Conservation (phyloP, 1,140 invertebrate genomes). For the Leptinotarsa texana region DNA sequence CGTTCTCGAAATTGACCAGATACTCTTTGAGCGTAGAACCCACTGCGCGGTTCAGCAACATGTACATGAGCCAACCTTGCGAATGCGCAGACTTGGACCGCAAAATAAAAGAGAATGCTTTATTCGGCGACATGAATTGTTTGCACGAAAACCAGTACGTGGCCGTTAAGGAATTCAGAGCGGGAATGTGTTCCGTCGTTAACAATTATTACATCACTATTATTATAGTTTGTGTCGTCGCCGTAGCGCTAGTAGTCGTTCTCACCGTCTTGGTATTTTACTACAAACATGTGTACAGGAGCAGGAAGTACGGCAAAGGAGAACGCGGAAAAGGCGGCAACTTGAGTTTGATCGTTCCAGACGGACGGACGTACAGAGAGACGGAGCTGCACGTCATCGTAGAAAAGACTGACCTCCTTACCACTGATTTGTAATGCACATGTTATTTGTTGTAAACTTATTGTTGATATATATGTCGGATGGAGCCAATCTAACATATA, state of each 20-base stretch:
- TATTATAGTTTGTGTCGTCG: slow-evolving; percentile 43
- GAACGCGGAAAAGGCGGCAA: slow-evolving; percentile 51
- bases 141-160: slow-evolving; percentile 38
- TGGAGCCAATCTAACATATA: too few species aligned
- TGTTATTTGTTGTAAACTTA: background rate
- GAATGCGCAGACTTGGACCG: slow-evolving; percentile 60
- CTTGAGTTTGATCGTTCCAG: slow-evolving; percentile 72
- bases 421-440: slow-evolving; percentile 69
- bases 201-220: slow-evolving; percentile 43
- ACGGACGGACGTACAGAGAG: slow-evolving; percentile 78
- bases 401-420: slow-evolving; percentile 77
- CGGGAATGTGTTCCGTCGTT: slow-evolving; percentile 44
- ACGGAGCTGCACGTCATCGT: slow-evolving; percentile 83
- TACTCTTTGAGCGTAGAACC: slow-evolving; percentile 65
- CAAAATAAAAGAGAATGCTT: slow-evolving; percentile 41
- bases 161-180: slow-evolving; percentile 46
- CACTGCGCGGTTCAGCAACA: slow-evolving; percentile 61
- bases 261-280: slow-evolving; percentile 34
- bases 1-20: slow-evolving; percentile 60
- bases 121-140: slow-evolving; percentile 48
- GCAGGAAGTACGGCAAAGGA: slow-evolving; percentile 57
- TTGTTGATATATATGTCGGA: background rate
- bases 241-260: slow-evolving; percentile 42
- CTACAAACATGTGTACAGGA: slow-evolving; percentile 45
- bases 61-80: slow-evolving; percentile 65